Evolutionary conservation across 2,888 invertebrate species (phyloP), one percentile per base, ranked within the genome.

Genomic region (Sphaerophoria taeniata): DNA sequence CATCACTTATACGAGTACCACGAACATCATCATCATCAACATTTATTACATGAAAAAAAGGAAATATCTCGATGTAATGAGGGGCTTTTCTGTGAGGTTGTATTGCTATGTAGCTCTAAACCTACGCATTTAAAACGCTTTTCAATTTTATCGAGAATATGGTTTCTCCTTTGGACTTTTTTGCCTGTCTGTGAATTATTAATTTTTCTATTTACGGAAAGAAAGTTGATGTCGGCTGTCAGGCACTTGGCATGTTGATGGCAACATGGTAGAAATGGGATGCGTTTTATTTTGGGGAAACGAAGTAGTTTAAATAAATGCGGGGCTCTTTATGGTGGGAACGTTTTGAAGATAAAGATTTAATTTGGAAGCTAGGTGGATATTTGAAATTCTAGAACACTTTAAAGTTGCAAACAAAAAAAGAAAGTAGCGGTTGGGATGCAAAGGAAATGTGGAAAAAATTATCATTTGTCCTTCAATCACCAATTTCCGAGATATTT

Each of bases 161-260:
- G 12, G 16, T 34, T 43, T 9, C 7, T 34, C 31, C 16, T 31
- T 70, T 55, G 1, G 24, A n/a, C 24, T 60, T 31, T 14, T 71
- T 47, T 70, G 11, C 12, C 0, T 39, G 4, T 4, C 36, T 58
- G n/a, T 83, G 53, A 83, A 83, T 83, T 83, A 79, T 83, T 83
- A 78, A 83, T 75, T 83, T 74, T 83, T 79, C 83, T 78, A 83
- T 83, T 83, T 83, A 60, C 53, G 51, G 60, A 79, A 74, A 24
- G 45, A 73, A 14, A 51, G 55, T 33, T 14, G 14, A 55, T 24
- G 3, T 24, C 6, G 7, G 16, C 2, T 24, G 24, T 24, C 24
- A 16, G 49, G 12, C 24, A 4, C 1, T 6, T 39, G 4, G 9
- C 4, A 7, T 12, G 14, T 16, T 6, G 16, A 51, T 51, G 51